Evolutionary conservation across 2,113 vertebrate species (phyloP).

Genomic region (Odontesthes bonariensis): DNA sequence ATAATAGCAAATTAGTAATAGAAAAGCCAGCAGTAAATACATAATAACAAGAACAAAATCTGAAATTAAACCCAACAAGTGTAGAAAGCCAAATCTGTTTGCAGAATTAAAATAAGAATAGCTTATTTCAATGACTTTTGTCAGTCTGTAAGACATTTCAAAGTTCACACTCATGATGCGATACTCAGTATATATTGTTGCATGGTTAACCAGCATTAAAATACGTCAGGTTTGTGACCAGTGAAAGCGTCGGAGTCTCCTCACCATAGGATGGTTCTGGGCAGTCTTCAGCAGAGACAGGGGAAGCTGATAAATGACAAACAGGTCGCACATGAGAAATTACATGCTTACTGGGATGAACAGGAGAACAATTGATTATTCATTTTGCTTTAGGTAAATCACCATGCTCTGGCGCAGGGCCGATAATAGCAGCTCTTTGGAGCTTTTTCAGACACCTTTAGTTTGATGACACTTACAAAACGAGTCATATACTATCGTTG

Average conservation of each 20-base stretch:
- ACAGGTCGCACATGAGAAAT: neutral
- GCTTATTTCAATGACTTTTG: too few species aligned
- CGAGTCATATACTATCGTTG: neutral
- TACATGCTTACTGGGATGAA: neutral
- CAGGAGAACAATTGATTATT: neutral
- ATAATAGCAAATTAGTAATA: too few species aligned
- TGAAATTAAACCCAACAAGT: too few species aligned
- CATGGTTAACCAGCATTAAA: neutral
- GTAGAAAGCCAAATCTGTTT: too few species aligned
- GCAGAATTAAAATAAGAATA: too few species aligned
- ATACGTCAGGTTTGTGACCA: neutral
- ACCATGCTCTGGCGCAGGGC: neutral
- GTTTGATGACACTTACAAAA: neutral
- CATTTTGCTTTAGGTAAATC: neutral
- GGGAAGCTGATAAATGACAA: constrained; percentile 85
- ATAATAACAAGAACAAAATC: too few species aligned
- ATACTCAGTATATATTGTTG: too few species aligned
- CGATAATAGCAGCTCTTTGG: neutral
- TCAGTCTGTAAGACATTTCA: too few species aligned
- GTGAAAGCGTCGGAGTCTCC: constrained; percentile 35
- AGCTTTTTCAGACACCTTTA: too few species aligned
- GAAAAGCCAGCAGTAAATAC: too few species aligned
- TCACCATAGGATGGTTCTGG: constrained; percentile 98
- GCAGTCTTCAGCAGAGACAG: constrained; percentile 95
- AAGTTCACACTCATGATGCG: neutral